Base-by-base conservation (phyloP, 2,888 invertebrate species). In the Drosophila peninsularis region DNA sequence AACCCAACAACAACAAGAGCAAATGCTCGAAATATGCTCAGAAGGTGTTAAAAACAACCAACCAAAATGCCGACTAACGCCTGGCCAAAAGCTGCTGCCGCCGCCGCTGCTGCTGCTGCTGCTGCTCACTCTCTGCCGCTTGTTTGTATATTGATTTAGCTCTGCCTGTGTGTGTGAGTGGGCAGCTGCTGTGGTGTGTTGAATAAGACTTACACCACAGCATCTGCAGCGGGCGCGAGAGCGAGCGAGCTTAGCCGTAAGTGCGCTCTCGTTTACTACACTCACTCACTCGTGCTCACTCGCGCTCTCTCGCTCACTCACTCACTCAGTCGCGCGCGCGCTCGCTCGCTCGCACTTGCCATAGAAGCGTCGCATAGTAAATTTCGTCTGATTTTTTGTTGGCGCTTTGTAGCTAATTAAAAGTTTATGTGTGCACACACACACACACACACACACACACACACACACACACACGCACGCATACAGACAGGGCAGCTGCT, bases 331-430 rank as follows among this genome's bases (percentile, higher is more conserved):
- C 32, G 11, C 50, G 19, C 53, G 41, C 54, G 54, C 37, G 17
- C 55, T 45, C 55, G 41, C 24, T 52, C 42, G 37, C 52, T 47
- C 24, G 24, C 24, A 24, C 24, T 24, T 5, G 41, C 56, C 55
- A 52, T 71, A 75, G 61, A 66, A 73, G 62, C 62, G 62, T 52
- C 62, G 54, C 54, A 55, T 71, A 71, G 65, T 66, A 75, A 68
- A 73, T 67, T 69, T 70, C 42, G 66, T 70, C 66, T 65, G 79
- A 72, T 88, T 77, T 71, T 73, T 79, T 72, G 76, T 76, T 84
- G 74, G 78, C 84, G 89, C 89, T 84, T 88, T 83, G 87, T 70
- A 89, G 89, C 84, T 84, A 89, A 84, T 84, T 84, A 84, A 84
- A 84, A 84, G 79, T 88, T 84, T 78, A 88, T 82, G 73, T 82